Evolutionary conservation across 2,797 vertebrate species (phyloP).

Genomic region (Lophotriccus pileatus): DNA sequence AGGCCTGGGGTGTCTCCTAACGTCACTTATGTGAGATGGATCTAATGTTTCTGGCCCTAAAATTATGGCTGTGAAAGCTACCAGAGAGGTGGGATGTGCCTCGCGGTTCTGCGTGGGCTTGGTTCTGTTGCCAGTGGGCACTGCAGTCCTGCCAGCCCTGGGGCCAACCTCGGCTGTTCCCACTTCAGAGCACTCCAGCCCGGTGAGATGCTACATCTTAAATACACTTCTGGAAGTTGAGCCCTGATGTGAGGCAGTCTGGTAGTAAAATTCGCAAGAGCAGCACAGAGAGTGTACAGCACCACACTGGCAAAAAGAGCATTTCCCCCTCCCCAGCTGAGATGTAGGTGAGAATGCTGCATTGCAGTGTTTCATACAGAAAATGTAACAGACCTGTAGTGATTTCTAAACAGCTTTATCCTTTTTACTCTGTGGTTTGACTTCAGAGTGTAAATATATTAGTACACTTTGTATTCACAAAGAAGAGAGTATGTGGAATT

Average conservation of each 20-base stretch:
- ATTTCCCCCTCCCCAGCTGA: rapidly evolving
- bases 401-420: not conserved
- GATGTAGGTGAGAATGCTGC: not conserved
- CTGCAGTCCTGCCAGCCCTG: not conserved
- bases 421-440: not conserved
- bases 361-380: not conserved
- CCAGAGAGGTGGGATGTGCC: not conserved
- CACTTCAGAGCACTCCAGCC: not conserved
- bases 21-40: not conserved
- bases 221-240: not conserved
- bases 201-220: not conserved
- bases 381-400: not conserved
- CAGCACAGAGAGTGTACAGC: not conserved
- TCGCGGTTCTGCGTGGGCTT: not conserved
- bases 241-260: not conserved
- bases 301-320: not conserved
- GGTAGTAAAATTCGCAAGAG: not conserved
- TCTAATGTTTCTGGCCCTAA: not conserved
- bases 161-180: not conserved
- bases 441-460: not conserved
- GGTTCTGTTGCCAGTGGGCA: not conserved
- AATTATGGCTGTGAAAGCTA: not conserved
- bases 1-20: not conserved
- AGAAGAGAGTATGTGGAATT: not conserved
- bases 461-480: not conserved